A percentile compares a stretch with the other conserved stretches of the same genome.
Conservation (phyloP, 2,797 vertebrate species). For the Melanotaenia pygmaea region DNA sequence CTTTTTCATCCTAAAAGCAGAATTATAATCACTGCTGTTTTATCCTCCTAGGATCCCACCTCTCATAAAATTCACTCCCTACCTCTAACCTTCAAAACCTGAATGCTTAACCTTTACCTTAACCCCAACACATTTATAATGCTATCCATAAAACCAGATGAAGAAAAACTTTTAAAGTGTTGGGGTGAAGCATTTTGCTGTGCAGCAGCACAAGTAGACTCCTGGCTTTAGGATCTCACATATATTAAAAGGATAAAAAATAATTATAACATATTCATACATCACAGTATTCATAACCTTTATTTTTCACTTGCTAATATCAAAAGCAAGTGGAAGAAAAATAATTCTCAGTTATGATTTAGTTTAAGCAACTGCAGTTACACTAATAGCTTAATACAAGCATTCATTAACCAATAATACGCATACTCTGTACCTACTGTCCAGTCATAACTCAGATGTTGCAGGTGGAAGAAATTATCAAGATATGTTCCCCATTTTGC, state of each 20-base stretch:
- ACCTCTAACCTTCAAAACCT: background rate
- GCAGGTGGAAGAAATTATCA: constrained; percentile 70
- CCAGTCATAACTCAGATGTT: constrained; percentile 44
- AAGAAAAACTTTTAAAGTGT: background rate
- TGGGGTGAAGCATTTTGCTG: background rate
- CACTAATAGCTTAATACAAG: constrained; percentile 36
- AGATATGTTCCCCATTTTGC: constrained; percentile 70
- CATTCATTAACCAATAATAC: constrained; percentile 47
- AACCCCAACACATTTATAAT: background rate
- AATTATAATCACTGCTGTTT: background rate
- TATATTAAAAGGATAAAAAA: background rate
- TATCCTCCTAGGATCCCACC: background rate
- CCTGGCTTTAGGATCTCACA: background rate
- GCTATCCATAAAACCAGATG: background rate
- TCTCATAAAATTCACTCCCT: background rate
- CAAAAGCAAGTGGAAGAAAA: constrained; percentile 25
- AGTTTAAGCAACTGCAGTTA: constrained; percentile 12
- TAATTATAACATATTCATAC: background rate
- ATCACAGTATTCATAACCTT: constrained; percentile 4
- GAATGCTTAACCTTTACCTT: background rate
- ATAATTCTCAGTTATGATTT: constrained; percentile 17
- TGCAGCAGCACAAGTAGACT: background rate
- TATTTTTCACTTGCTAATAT: constrained; percentile 23
- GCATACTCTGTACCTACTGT: constrained; percentile 31
- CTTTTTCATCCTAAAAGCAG: background rate